Conservation (phyloP, 1,140 invertebrate species). For the Eumeta japonica region DNA sequence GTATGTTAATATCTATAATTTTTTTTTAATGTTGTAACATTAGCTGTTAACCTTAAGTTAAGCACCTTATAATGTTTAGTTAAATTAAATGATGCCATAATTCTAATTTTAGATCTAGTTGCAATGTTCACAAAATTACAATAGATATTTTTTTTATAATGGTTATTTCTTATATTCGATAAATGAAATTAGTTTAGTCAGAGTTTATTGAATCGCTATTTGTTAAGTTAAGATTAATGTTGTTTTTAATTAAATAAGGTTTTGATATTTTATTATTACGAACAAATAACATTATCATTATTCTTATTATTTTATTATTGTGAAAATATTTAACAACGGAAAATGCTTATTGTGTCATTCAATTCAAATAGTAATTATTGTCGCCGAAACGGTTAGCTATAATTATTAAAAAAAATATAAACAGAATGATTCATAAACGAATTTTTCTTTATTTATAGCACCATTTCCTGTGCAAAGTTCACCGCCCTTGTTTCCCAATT, state of each 20-base stretch:
- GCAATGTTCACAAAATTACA: not conserved
- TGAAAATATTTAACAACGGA: conserved; percentile 46
- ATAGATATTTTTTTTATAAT: conserved; percentile 51
- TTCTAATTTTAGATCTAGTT: not conserved
- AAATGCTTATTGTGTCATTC: conserved; percentile 57
- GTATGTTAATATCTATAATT: not conserved
- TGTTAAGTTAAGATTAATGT: conserved; percentile 41
- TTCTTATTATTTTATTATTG: conserved; percentile 33
- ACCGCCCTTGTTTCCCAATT: not conserved
- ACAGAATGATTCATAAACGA: conserved; percentile 48
- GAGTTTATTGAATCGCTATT: conserved; percentile 22
- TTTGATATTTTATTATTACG: conserved; percentile 33
- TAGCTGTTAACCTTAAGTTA: not conserved
- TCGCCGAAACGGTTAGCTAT: conserved; percentile 56
- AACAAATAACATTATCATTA: conserved; percentile 39
- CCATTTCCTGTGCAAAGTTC: not conserved
- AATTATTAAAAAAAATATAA: conserved; percentile 57
- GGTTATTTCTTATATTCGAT: conserved; percentile 44
- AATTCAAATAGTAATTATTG: conserved; percentile 50
- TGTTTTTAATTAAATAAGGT: conserved; percentile 39
- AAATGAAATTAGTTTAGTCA: conserved; percentile 25
- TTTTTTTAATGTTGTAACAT: not conserved
- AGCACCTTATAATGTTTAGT: not conserved
- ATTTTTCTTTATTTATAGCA: conserved; percentile 30
- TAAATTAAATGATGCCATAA: not conserved